Percentiles rank a stretch among this genome's conserved stretches.
phyloP scores from a whole-genome alignment of 1,140 invertebrate species.

The Ooceraea biroi region DNA sequence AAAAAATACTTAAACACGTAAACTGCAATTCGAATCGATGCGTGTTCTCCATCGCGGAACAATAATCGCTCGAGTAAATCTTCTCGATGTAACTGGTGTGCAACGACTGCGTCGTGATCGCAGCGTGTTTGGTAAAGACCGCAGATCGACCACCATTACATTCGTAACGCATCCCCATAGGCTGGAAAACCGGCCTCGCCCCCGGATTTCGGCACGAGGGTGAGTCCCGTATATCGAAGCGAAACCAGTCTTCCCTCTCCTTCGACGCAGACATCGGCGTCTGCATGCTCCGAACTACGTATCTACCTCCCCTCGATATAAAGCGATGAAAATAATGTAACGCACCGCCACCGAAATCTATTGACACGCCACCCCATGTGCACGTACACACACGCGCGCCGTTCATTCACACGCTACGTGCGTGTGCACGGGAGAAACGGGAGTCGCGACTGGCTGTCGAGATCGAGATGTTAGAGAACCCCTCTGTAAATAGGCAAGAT shows the following conservation, averaged over 20 bases:
- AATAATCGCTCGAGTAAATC: slow-evolving; percentile 10
- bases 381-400: slow-evolving; percentile 59
- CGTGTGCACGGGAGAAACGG: slow-evolving; percentile 37
- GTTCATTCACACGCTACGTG: slow-evolving; percentile 50
- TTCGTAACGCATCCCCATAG: slow-evolving; percentile 75
- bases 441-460: slow-evolving; percentile 54
- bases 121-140: slow-evolving; percentile 71
- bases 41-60: neutral
- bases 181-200: slow-evolving; percentile 73
- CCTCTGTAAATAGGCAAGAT: slow-evolving; percentile 81
- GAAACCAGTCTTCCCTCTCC: slow-evolving; percentile 79
- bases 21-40: neutral
- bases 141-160: slow-evolving; percentile 82
- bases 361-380: slow-evolving; percentile 79
- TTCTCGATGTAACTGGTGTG: slow-evolving; percentile 33
- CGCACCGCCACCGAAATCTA: slow-evolving; percentile 81
- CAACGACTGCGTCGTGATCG: slow-evolving; percentile 44
- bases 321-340: slow-evolving; percentile 82
- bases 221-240: slow-evolving; percentile 75
- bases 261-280: slow-evolving; percentile 38
- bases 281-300: slow-evolving; percentile 32
- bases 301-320: slow-evolving; percentile 66
- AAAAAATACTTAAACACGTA: neutral
- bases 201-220: slow-evolving; percentile 52
- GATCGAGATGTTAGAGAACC: slow-evolving; percentile 62